Conservation (phyloP, 1,140 invertebrate species). For the Parasteatoda tepidariorum region DNA sequence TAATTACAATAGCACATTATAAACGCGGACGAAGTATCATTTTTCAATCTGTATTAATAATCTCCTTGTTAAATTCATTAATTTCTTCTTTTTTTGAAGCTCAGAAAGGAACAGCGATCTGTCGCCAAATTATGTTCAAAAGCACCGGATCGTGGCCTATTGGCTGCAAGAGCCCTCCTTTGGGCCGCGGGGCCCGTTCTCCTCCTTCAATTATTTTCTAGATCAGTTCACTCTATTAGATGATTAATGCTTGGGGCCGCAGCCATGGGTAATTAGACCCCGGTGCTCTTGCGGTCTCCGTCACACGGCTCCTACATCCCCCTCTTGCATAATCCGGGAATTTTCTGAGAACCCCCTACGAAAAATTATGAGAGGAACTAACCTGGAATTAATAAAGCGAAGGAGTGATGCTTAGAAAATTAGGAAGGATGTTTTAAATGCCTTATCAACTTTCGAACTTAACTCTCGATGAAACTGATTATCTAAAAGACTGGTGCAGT, state of each 20-base stretch:
- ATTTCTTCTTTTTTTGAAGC: not conserved
- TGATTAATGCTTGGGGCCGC: constrained; percentile 47
- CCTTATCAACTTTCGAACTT: constrained; percentile 17
- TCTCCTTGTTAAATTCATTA: not conserved
- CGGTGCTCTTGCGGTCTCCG: constrained; percentile 24
- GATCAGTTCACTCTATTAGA: constrained; percentile 60
- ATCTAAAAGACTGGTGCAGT: not conserved
- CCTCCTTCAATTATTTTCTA: constrained; percentile 60
- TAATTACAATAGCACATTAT: too few relatives aligned
- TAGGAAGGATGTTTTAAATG: constrained; percentile 4
- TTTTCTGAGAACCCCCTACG: too few relatives aligned
- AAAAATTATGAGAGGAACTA: not conserved
- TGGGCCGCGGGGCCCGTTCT: not conserved
- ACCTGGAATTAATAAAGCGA: constrained; percentile 44
- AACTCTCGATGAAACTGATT: constrained; percentile 37
- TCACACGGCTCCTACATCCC: constrained; percentile 6
- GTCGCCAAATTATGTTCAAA: constrained; percentile 11
- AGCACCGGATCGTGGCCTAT: constrained; percentile 36
- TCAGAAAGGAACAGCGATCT: not conserved
- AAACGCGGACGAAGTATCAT: not conserved
- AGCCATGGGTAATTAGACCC: constrained; percentile 52
- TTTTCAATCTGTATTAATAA: not conserved
- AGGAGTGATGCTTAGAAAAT: not conserved
- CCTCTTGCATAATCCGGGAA: not conserved
- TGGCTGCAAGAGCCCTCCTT: constrained; percentile 26